Evolutionary conservation across 37 sponge, comb jelly and placozoan genomes (phyloP).

Genomic region (Chondrilla cf. caribensis): DNA sequence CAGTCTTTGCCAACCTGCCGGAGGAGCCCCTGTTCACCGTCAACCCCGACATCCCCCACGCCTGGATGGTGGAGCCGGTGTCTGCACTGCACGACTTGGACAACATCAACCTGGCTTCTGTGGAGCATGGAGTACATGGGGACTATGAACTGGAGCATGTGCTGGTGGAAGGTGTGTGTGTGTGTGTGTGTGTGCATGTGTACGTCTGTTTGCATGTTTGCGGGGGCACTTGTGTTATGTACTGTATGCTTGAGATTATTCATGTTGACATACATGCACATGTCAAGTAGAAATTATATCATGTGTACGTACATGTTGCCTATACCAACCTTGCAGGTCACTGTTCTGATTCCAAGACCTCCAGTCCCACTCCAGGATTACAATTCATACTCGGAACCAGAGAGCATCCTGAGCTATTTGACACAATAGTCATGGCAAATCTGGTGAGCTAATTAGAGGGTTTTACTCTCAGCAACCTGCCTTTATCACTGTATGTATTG

Average conservation of each 20-base stretch:
- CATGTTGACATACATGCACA: too few relatives aligned
- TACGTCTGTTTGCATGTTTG: background rate
- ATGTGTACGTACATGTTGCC: too few relatives aligned
- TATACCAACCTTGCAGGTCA: slow-evolving; percentile 45
- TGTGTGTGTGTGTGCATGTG: background rate
- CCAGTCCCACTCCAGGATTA: slow-evolving; percentile 79
- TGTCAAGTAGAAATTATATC: too few relatives aligned
- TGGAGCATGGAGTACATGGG: slow-evolving; percentile 69
- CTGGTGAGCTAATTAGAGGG: slow-evolving; percentile 50
- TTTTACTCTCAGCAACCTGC: background rate
- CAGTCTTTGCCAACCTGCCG: slow-evolving; percentile 77
- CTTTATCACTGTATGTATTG: background rate
- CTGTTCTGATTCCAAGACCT: slow-evolving; percentile 59
- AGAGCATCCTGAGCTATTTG: slow-evolving; percentile 53
- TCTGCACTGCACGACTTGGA: slow-evolving; percentile 84
- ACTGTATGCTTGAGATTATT: background rate
- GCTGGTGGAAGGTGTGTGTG: slow-evolving; percentile 82
- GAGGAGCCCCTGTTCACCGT: slow-evolving; percentile 79
- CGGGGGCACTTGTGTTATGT: background rate
- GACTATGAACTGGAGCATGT: slow-evolving; percentile 80
- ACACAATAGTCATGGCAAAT: slow-evolving; percentile 97
- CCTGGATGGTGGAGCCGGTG: slow-evolving; percentile 88
- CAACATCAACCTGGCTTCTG: slow-evolving; percentile 79
- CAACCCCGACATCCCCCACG: slow-evolving; percentile 73
- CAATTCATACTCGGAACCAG: slow-evolving; percentile 82